phyloP scores from a whole-genome alignment of 2,797 vertebrate genomes.

The Amblyraja radiata region DNA sequence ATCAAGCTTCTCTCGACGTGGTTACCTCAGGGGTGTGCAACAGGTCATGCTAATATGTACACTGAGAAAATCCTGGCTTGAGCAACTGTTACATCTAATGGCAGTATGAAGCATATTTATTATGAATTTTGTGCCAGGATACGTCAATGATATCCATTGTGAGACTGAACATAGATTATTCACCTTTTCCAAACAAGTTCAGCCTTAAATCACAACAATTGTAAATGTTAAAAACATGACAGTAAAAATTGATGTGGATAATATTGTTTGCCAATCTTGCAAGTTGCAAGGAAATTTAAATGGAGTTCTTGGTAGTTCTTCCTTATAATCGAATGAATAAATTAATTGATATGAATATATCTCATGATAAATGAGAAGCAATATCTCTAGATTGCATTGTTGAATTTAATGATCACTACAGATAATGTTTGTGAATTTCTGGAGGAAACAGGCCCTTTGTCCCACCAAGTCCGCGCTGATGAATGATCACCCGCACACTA shows the following conservation, averaged over 20 bases:
- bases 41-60: conserved; percentile 16
- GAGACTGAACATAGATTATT: too few relatives aligned
- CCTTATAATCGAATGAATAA: background rate
- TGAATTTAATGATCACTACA: background rate
- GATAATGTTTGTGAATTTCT: background rate
- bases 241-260: background rate
- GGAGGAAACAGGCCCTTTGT: background rate
- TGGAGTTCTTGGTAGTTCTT: background rate
- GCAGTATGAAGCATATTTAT: background rate
- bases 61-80: conserved; percentile 3
- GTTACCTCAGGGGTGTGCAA: background rate
- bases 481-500: too few relatives aligned
- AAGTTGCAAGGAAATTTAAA: background rate
- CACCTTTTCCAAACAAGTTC: background rate
- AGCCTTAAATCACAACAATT: background rate
- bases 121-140: background rate
- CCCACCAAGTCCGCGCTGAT: too few relatives aligned
- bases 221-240: too few relatives aligned
- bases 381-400: background rate
- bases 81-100: background rate
- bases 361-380: background rate
- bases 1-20: background rate
- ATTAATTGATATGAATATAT: background rate
- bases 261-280: background rate
- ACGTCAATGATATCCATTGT: background rate